Base-by-base conservation (phyloP, 2,113 vertebrate species). In the Suncus etruscus region DNA sequence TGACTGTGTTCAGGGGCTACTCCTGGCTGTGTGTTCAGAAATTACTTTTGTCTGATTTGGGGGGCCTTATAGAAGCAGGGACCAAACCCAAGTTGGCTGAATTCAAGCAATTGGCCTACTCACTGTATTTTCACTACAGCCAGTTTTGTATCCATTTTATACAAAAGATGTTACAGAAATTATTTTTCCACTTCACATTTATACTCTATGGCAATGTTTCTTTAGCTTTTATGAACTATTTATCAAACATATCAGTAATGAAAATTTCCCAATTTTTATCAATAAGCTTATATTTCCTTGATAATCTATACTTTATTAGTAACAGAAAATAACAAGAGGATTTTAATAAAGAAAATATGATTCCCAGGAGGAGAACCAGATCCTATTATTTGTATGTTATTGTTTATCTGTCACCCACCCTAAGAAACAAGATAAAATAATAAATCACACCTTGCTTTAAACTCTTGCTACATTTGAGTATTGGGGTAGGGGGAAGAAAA, bases 281-380 rank as follows among this genome's bases (percentile, higher is more conserved):
- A 87, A 8, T 75, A 39, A 73, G 7, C 2, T 74, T 86, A 61
- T 27, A 29, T 14, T 51, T 63, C 27, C 6, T 61, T 86, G 10
- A 45, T 31, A 6, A 2, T 65, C 9, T 94, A 86, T 73, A 87
- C 24, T 86, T 70, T 18, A 2, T 48, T 3, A 1, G n/a, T 45
- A 65, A 2, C 68, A 12, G 69, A 83, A 94, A 89, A 47, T 86
- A 45, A 12, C 48, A 63, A 5, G 11, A 77, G 9, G 15, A 15
- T 89, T 92, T n/a, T 39, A 88, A 70, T 58, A 87, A 74, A 90
- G 45, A 78, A 15, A 25, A 15, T 74, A 16, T 85, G 27, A 27
- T 31, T 89, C 76, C 16, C 29, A 69, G 10, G 18, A 80, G 29
- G 0, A 92, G 6, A 87, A 68, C 39, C 39, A 45, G 1, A n/a